A percentile compares a stretch with the other conserved stretches of the same genome.
Conservation (phyloP, 2,888 invertebrate genomes). For the Volucella inanis region DNA sequence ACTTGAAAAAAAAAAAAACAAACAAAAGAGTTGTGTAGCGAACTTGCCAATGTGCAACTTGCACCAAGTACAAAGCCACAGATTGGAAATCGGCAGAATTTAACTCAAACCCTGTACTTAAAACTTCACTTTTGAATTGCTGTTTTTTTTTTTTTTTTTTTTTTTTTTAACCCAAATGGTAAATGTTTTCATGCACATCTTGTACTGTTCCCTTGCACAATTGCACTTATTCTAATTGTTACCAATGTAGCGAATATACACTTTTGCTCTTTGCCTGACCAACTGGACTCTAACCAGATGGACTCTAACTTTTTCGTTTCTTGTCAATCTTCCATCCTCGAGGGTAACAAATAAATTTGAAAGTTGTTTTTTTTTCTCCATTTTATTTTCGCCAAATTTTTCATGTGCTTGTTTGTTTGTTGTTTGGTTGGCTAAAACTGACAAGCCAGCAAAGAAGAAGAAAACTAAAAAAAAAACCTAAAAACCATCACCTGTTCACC, state of each 20-base stretch:
- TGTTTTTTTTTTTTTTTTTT: background rate
- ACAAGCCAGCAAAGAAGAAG: constrained; percentile 16
- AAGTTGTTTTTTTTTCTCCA: constrained; percentile 15
- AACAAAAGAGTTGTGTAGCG: constrained; percentile 18
- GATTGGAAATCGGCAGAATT: too few relatives aligned
- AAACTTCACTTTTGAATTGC: background rate
- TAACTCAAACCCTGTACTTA: too few relatives aligned
- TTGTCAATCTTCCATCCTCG: constrained; percentile 57
- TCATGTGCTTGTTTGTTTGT: constrained; percentile 49
- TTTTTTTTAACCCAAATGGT: background rate
- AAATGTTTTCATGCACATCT: constrained; percentile 39
- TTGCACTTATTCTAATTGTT: constrained; percentile 66
- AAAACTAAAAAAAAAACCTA: background rate
- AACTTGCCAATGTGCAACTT: constrained; percentile 23
- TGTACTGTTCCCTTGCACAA: constrained; percentile 22
- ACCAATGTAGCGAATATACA: background rate
- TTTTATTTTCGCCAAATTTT: constrained; percentile 9
- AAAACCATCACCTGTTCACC: constrained; percentile 69
- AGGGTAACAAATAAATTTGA: constrained; percentile 64
- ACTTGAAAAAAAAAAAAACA: background rate
- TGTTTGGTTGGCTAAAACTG: constrained; percentile 39
- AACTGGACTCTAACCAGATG: constrained; percentile 71
- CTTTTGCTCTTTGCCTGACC: background rate
- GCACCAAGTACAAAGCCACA: background rate
- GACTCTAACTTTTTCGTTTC: constrained; percentile 31